Percentiles rank a stretch among this genome's conserved stretches.
Evolutionary conservation across 2,113 vertebrate species (phyloP).

Genomic region (Hymenochirus boettgeri): DNA sequence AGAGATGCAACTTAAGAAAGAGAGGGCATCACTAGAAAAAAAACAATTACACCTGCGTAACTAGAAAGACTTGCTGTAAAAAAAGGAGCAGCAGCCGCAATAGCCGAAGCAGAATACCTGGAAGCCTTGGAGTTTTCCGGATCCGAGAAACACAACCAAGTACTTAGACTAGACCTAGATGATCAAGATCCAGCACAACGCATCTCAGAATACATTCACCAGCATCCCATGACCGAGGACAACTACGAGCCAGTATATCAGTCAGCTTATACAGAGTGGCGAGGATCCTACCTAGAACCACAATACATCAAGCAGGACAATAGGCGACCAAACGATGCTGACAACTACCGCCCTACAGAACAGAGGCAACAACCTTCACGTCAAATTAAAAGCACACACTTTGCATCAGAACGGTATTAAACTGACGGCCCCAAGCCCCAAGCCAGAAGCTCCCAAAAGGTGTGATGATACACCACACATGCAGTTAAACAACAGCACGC

Average conservation of each 20-base stretch:
- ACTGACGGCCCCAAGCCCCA: neutral
- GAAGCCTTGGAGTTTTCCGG: neutral
- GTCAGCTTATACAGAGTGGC: neutral
- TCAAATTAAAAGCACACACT: neutral
- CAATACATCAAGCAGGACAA: too few relatives aligned
- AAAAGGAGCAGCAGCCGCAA: neutral
- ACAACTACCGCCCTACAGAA: slow-evolving; percentile 11
- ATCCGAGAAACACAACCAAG: neutral
- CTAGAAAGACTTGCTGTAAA: neutral
- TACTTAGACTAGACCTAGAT: neutral
- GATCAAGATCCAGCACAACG: neutral
- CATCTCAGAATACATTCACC: too few relatives aligned
- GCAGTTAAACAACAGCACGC: neutral
- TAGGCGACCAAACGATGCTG: neutral
- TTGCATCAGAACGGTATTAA: neutral
- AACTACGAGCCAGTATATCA: neutral
- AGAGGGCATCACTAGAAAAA: neutral
- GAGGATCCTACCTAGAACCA: too few relatives aligned
- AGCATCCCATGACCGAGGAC: neutral
- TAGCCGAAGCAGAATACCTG: neutral
- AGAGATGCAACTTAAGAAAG: too few relatives aligned
- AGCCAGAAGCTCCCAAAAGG: slow-evolving; percentile 6
- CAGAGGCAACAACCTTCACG: neutral
- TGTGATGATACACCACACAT: neutral
- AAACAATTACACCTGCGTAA: neutral